Percentiles rank a stretch among this genome's conserved stretches.
These are phyloP conservation scores for Polypedilum vanderplanki DNA, from an alignment of 1,140 invertebrate species.

Conservation along the genomic window DNA sequence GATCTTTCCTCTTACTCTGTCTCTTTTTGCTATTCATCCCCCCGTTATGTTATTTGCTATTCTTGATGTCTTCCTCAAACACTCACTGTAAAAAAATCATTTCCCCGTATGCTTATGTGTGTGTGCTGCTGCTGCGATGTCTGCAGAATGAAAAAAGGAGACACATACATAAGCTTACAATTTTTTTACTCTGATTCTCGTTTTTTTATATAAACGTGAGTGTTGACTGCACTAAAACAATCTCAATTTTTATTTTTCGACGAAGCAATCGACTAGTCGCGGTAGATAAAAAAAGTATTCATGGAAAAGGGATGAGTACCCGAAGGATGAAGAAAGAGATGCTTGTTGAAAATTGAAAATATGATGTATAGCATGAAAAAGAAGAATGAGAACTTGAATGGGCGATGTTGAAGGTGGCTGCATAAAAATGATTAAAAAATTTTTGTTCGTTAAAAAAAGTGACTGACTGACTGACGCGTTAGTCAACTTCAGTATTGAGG, in stretches of 20 bases:
- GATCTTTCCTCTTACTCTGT: neutral
- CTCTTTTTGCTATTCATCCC: neutral
- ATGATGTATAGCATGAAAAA: neutral
- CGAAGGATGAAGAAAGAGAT: neutral
- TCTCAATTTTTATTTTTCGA: conserved; percentile 6
- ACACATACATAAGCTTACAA: conserved; percentile 13
- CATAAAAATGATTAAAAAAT: no score
- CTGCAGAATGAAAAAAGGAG: neutral
- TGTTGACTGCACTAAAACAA: conserved; percentile 8
- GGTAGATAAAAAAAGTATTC: neutral
- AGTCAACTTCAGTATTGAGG: no score
- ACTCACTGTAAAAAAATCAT: neutral
- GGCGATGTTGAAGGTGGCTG: no score
- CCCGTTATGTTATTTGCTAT: neutral
- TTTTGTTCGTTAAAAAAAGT: no score
- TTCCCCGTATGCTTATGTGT: neutral
- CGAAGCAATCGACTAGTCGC: neutral
- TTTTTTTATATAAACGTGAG: neutral
- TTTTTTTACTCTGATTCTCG: neutral
- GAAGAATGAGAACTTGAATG: no score
- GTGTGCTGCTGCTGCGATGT: neutral
- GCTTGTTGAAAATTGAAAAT: neutral
- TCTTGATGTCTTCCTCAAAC: conserved; percentile 10
- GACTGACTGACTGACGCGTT: no score
- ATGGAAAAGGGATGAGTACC: neutral